These are phyloP conservation scores for Danaus chrysippus DNA, from an alignment of 2,888 invertebrate species.

Conservation along the genomic window DNA sequence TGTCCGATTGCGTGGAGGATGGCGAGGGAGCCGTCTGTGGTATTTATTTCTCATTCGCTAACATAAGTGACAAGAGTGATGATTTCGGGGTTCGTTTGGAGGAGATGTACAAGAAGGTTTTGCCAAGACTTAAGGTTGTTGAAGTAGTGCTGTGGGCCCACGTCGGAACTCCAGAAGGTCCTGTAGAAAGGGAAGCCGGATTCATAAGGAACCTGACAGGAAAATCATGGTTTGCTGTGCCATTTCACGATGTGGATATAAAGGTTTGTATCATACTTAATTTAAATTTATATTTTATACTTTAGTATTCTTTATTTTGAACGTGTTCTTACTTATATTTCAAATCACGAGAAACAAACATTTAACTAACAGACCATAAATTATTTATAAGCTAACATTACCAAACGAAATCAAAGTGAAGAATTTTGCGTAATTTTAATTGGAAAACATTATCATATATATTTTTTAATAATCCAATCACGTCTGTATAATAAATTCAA, in stretches of 20 bases:
- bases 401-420: too few relatives aligned
- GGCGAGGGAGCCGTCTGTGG: constrained; percentile 78
- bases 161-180: constrained; percentile 78
- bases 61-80: constrained; percentile 83
- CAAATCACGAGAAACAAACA: too few relatives aligned
- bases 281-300: background rate
- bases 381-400: too few relatives aligned
- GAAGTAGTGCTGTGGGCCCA: constrained; percentile 85
- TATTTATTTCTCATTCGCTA: constrained; percentile 85
- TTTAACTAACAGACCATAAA: too few relatives aligned
- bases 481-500: constrained; percentile 1
- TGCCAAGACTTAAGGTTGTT: constrained; percentile 80
- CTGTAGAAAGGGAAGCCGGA: constrained; percentile 82
- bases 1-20: constrained; percentile 67
- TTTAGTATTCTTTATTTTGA: background rate
- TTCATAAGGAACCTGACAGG: constrained; percentile 81
- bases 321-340: background rate
- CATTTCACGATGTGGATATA: constrained; percentile 83
- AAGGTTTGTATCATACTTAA: constrained; percentile 69
- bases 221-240: constrained; percentile 85
- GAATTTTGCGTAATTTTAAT: background rate
- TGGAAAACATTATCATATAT: background rate
- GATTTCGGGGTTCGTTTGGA: constrained; percentile 82
- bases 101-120: constrained; percentile 75
- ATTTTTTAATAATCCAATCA: background rate